These are phyloP conservation scores for Petroica traversi DNA, from an alignment of 2,113 vertebrate genomes.

Conservation along the genomic window DNA sequence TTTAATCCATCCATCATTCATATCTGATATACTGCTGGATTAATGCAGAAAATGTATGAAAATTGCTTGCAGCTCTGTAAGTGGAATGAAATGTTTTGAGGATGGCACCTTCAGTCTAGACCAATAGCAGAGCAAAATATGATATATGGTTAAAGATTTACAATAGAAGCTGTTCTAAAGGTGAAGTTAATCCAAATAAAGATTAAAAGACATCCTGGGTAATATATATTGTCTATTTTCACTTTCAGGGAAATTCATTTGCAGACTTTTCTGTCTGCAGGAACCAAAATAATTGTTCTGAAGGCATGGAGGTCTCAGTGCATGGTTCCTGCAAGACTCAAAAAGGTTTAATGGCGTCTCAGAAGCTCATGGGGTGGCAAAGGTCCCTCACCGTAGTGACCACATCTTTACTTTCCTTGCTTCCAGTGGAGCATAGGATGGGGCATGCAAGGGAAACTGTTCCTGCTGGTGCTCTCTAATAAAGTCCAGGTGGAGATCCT, in stretches of 20 bases:
- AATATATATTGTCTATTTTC: neutral
- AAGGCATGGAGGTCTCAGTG: neutral
- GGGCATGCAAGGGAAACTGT: neutral
- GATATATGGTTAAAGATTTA: neutral
- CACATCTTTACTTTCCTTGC: neutral
- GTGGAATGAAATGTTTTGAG: neutral
- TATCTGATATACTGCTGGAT: neutral
- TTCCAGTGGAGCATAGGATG: accelerated
- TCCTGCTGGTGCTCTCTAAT: neutral
- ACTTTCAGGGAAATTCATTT: neutral
- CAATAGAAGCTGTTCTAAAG: neutral
- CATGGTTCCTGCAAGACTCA: accelerated
- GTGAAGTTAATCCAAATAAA: slow-evolving; percentile 19
- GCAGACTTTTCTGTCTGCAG: neutral
- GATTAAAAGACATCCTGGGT: neutral
- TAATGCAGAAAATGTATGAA: slow-evolving; percentile 26
- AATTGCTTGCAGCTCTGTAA: slow-evolving; percentile 29
- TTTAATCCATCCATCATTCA: slow-evolving; percentile 32
- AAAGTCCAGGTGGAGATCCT: neutral
- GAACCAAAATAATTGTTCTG: neutral
- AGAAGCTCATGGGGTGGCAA: neutral
- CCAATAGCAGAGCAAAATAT: neutral
- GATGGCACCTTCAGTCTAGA: neutral
- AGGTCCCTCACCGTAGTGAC: neutral
- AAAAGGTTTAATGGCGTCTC: neutral